A percentile compares a stretch with the other conserved stretches of the same genome.
Conservation (phyloP, 2,797 vertebrate species). For the Poecilia velifera region DNA sequence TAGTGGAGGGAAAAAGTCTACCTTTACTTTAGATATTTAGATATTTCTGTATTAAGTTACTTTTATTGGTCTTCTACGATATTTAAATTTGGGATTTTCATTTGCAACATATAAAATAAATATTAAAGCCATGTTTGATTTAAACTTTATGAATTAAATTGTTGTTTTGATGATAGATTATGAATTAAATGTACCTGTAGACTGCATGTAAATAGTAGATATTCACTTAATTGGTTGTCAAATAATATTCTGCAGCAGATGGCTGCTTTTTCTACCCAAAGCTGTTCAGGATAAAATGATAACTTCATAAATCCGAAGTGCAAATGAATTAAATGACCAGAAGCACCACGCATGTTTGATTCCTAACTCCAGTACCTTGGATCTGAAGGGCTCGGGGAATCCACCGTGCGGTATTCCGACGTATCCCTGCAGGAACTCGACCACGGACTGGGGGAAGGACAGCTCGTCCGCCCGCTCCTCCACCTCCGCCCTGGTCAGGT, state of each 20-base stretch:
- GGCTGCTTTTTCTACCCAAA: background rate
- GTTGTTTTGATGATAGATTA: background rate
- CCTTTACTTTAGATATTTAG: background rate
- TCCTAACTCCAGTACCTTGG: constrained; percentile 78
- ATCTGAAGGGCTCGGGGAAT: constrained; percentile 93
- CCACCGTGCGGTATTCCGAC: constrained; percentile 91
- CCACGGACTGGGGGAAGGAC: constrained; percentile 92
- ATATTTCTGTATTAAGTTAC: background rate
- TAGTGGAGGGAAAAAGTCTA: background rate
- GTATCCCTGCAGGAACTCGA: constrained; percentile 94
- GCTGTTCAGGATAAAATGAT: background rate
- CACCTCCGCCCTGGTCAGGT: constrained; percentile 84
- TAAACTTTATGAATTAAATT: background rate
- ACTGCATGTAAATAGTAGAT: background rate
- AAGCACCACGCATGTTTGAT: background rate
- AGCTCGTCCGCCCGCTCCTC: constrained; percentile 91
- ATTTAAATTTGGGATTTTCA: background rate
- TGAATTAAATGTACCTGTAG: background rate
- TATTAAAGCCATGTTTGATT: background rate
- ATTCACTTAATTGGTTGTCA: background rate
- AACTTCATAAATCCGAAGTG: background rate
- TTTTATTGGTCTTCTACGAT: background rate
- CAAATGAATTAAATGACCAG: background rate
- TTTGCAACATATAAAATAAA: background rate
- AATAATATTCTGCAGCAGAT: background rate